Evolutionary conservation across 2,113 vertebrate species (phyloP), one percentile per base, ranked within the genome.

Genomic region (Irena cyanogastra): DNA sequence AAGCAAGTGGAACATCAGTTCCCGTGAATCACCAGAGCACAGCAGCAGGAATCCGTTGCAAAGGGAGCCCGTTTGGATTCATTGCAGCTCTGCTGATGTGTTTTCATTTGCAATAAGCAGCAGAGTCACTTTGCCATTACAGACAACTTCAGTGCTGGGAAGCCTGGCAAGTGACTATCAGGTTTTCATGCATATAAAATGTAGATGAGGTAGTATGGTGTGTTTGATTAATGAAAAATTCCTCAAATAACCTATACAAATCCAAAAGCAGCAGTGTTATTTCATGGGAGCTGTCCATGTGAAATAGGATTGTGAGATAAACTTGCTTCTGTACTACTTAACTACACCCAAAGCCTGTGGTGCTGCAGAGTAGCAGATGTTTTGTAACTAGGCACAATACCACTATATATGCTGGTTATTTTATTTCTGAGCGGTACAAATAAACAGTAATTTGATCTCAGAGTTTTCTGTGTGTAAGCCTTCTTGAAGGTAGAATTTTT

Each of bases 51-150:
- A 80, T 72, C 83, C 83, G 37, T 92, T 77, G 66, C 83, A 66
- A 42, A 61, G 82, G 57, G 84, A 92, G 54, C 68, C 79, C 16
- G 18, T 82, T 81, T 92, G 92, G 92, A 94, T 90, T 94, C 94
- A 88, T 93, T 93, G 65, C 82, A 81, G 64, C 35, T 66, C 88
- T 92, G n/a, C 88, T 81, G 71, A 95, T 92, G 83, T 59, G 87
- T 88, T 94, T 93, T 90, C 82, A 66, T 91, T 88, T 94, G 82
- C 84, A 90, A n/a, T 91, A 74, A 90, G 61, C 84, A 83, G 66
- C 83, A 70, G 81, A 94, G 88, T 76, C 92, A 63, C 82, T n/a
- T 44, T 63, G 47, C 0, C 3, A 83, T 94, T 82, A 35, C 84
- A 79, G 63, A 83, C 42, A 80, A 72, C 63, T 93, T 61, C 39